Evolutionary conservation across 2,888 invertebrate species (phyloP), one percentile per base, ranked within the genome.

Genomic region (Dicyrtomina minuta): DNA sequence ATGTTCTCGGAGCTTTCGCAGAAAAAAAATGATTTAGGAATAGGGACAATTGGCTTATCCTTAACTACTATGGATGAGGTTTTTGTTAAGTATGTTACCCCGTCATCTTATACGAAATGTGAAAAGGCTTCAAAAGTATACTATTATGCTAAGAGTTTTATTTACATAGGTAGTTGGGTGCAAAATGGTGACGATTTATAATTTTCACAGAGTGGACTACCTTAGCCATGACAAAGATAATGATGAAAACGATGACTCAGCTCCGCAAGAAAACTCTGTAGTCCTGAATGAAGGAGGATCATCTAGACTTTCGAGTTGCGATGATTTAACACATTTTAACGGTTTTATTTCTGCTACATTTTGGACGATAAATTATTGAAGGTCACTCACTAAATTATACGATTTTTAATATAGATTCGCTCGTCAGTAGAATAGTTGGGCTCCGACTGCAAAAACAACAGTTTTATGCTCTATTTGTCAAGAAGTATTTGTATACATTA

Each of bases 21-120:
- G 0, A 84, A 86, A 22, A 85, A 86, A 13, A 80, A 82, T 0
- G 79, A 80, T 0, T 83, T 93, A 22, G 87, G 87, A 13, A 87
- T 91, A 53, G 86, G 86, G 72, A 90, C 91, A 79, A 93, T 90
- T 81, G 94, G 94, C 2, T 87, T 93, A 20, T 88, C 91, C 1
- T 87, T 92, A 10, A 93, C 93, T 1, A 91, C 93, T 0, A 84
- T 95, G 82, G 94, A 94, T 82, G 94, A 95, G 82, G 93, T 94
- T 0, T 92, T 93, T 80, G 87, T 93, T 86, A 88, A 88, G 88
- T 88, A 83, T 84, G 85, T 79, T 51, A 33, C 33, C 33, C 33
- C 4, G 33, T 33, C n/a, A n/a, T n/a, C n/a, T n/a, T n/a, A n/a
- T n/a, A n/a, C n/a, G n/a, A n/a, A n/a, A n/a, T n/a, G n/a, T n/a